phyloP scores from a whole-genome alignment of 2,113 vertebrate species.

The Brachyistius frenatus region DNA sequence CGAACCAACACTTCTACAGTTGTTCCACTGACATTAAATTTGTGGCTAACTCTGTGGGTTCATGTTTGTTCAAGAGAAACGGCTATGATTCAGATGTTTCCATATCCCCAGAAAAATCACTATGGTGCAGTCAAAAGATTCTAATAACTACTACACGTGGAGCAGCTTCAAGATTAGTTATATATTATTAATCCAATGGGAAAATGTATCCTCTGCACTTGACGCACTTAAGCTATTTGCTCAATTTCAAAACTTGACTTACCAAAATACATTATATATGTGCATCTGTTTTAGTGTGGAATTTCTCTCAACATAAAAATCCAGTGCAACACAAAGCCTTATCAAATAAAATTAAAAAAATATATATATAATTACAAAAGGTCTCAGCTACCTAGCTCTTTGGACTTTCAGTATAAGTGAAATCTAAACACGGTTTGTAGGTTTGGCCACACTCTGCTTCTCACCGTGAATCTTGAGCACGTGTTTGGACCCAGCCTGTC shows the following conservation, averaged over 20 bases:
- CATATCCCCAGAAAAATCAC: conserved; percentile 9
- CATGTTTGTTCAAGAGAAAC: conserved; percentile 19
- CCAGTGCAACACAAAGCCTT: too few species aligned
- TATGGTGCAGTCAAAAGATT: conserved; percentile 3
- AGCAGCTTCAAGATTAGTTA: conserved; percentile 1
- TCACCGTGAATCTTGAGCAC: conserved; percentile 94
- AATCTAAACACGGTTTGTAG: not conserved
- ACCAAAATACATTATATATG: too few species aligned
- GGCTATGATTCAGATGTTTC: conserved; percentile 39
- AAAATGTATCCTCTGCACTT: not conserved
- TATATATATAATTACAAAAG: too few species aligned
- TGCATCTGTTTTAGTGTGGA: too few species aligned
- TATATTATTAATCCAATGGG: not conserved
- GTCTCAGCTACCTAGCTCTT: too few species aligned
- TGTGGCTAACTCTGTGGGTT: conserved; percentile 19
- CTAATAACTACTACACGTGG: conserved; percentile 1
- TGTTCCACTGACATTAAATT: conserved; percentile 16
- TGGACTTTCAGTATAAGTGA: too few species aligned
- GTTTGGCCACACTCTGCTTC: conserved; percentile 30
- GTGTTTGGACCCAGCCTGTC: conserved; percentile 91
- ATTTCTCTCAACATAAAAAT: too few species aligned
- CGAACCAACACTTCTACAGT: conserved; percentile 5
- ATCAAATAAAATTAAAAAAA: not conserved
- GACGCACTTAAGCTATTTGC: not conserved
- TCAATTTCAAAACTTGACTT: not conserved